Percentiles rank a stretch among this genome's conserved stretches.
phyloP scores from a whole-genome alignment of 2,797 vertebrate genomes.

The Passerculus sandwichensis region DNA sequence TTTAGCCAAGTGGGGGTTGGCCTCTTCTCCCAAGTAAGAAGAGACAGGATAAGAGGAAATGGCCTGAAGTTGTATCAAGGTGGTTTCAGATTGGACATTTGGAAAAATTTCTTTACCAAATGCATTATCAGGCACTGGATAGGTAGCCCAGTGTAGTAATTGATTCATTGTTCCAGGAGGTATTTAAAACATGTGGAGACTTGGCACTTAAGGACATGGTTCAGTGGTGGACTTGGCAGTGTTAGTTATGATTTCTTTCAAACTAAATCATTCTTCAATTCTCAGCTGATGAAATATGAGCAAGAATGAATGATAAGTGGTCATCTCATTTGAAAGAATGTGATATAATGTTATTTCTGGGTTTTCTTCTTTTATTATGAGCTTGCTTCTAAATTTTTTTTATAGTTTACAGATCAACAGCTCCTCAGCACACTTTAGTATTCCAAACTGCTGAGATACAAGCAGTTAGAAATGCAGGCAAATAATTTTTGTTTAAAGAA shows the following conservation, averaged over 20 bases:
- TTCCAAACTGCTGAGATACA: neutral
- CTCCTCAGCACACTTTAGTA: neutral
- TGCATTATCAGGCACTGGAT: neutral
- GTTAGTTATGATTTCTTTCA: neutral
- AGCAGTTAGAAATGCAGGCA: neutral
- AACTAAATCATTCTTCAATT: neutral
- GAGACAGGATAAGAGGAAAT: neutral
- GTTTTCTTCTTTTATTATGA: neutral
- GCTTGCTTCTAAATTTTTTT: neutral
- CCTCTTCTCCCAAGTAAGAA: neutral
- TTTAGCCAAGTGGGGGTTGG: too few relatives aligned
- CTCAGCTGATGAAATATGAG: neutral
- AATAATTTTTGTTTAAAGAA: neutral
- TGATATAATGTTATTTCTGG: rapidly evolving
- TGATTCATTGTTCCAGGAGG: neutral
- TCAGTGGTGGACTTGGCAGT: neutral
- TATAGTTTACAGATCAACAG: neutral
- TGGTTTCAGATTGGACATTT: neutral
- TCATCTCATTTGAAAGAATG: neutral
- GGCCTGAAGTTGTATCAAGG: neutral
- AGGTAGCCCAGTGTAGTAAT: rapidly evolving
- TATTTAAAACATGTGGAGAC: neutral
- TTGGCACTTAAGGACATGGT: neutral
- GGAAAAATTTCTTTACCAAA: neutral
- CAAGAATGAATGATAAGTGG: neutral